Evolutionary conservation across 2,888 invertebrate genomes (phyloP), one percentile per base, ranked within the genome.

Genomic region (Alcis repandata): DNA sequence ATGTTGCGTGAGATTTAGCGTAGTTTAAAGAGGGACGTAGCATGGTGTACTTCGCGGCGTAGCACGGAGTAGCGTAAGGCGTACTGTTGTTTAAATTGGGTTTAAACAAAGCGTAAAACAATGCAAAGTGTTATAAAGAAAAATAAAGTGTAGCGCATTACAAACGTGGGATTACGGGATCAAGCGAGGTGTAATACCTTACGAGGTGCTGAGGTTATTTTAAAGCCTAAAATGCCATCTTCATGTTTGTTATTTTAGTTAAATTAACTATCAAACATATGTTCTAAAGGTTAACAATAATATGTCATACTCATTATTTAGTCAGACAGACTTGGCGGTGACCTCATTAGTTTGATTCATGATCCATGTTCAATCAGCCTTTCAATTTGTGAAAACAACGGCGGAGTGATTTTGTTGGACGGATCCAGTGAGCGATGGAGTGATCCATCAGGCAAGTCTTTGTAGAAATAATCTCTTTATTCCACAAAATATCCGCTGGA

Each of bases 381-480:
- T 51, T 51, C 51, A 51, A 51, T 51, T 51, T 36, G 36, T 20
- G 20, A 19, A 36, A 51, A 51, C 51, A 51, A 20, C 15, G 32
- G 9, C 36, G 17, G 32, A 49, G 32, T 32, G 48, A 49, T 49
- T 49, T 15, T 49, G 48, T 15, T 49, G 10, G 20, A 51, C 8
- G 19, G 20, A 36, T 36, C 9, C 19, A 13, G 17, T 43, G 54
- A 56, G 54, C 19, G 54, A 56, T 56, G 17, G 43, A 43, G 43
- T 27, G 54, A 56, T 56, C 43, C 54, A 56, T 56, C 54, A 56
- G 19, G 15, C 36, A 40, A 40, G 20, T 38, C 52, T 53, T 53
- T 53, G 53, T 53, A 9, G 15, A 41, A 41, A 53, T 38, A 41
- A 40, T 53, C 40, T 22, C 15, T 53, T 40, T 53, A 17, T 40